Evolutionary conservation across 2,113 vertebrate species (phyloP).

Genomic region (Willisornis vidua): DNA sequence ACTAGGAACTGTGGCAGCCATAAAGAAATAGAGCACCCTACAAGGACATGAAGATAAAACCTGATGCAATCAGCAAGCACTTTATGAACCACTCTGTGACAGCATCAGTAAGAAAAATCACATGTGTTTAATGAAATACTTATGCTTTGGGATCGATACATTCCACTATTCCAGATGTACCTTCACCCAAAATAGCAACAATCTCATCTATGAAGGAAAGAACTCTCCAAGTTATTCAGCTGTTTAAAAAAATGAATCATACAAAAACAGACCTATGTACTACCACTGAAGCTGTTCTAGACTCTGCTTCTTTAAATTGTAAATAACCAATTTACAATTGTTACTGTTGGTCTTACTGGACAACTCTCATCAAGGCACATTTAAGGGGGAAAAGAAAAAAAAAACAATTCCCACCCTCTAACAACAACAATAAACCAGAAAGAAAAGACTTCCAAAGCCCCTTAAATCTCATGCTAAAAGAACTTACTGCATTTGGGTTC

Average conservation of each 20-base stretch:
- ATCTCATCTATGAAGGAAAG: slow-evolving; percentile 89
- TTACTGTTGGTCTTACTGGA: neutral
- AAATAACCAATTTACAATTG: neutral
- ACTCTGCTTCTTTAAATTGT: slow-evolving; percentile 39
- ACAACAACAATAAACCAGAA: neutral
- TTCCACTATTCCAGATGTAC: slow-evolving; percentile 92
- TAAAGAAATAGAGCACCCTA: neutral
- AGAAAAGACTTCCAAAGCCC: slow-evolving; percentile 57
- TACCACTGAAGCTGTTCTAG: slow-evolving; percentile 64
- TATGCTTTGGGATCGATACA: slow-evolving; percentile 82
- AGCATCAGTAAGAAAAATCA: neutral
- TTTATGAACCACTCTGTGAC: neutral
- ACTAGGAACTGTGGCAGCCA: neutral
- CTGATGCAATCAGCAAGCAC: neutral
- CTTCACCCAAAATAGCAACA: slow-evolving; percentile 88
- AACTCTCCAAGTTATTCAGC: slow-evolving; percentile 57
- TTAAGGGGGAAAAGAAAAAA: neutral
- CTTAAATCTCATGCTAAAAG: slow-evolving; percentile 69
- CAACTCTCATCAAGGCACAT: slow-evolving; percentile 59
- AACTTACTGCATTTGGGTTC: slow-evolving; percentile 37
- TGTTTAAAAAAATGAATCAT: neutral
- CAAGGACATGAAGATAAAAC: neutral
- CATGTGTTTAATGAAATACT: neutral
- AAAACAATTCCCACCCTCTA: slow-evolving; percentile 40
- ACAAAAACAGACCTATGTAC: neutral